Conservation (phyloP, 2,888 invertebrate genomes). For the Ophion ventricosus region DNA sequence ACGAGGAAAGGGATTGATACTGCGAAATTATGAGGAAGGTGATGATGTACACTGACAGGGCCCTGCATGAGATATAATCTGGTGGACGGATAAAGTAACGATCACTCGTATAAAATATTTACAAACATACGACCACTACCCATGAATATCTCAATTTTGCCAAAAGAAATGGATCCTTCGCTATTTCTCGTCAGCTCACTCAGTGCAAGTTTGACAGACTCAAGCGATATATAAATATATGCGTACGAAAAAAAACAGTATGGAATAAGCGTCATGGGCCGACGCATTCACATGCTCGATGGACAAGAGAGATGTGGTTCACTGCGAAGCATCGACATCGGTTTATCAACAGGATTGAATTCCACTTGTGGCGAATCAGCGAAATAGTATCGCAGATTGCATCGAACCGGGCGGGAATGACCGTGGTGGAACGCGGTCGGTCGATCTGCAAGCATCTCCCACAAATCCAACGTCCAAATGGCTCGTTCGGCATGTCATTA, state of each 20-base stretch:
- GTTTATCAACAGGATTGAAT: conserved; percentile 10
- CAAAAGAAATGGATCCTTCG: background rate
- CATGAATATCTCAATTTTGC: background rate
- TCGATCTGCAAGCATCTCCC: conserved; percentile 32
- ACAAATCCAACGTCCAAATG: conserved; percentile 32
- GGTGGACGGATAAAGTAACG: no score
- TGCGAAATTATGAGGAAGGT: no score
- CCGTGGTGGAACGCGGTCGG: conserved; percentile 20
- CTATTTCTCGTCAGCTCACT: background rate
- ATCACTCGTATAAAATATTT: no score
- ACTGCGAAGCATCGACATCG: conserved; percentile 7
- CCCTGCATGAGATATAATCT: no score
- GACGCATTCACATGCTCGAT: conserved; percentile 15
- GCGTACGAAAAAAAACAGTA: conserved; percentile 23
- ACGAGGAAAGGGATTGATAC: no score
- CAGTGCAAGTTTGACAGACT: background rate
- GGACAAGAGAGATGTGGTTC: conserved; percentile 13
- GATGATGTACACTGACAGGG: no score
- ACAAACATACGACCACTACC: background rate
- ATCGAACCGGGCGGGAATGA: conserved; percentile 34
- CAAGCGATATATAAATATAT: background rate
- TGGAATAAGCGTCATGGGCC: conserved; percentile 39
- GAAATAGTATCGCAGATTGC: conserved; percentile 18
- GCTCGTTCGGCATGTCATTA: conserved; percentile 56
- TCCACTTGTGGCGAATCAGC: conserved; percentile 26